These are phyloP conservation scores for Rattus norvegicus DNA, from an alignment of 2,113 vertebrate genomes.

Conservation along the genomic window GRCr8 NC_086023.1:159411501-159412000, in stretches of 20 bases:
- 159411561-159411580: not conserved
- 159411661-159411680: not conserved
- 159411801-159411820: accelerated
- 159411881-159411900: not conserved
- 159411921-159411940: slow-evolving; percentile 7
- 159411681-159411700: not conserved
- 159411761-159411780: too few relatives aligned
- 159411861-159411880: not conserved
- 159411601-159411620: not conserved
- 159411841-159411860: not conserved
- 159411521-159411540: not conserved
- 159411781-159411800: not conserved
- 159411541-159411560: not conserved
- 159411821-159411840: not conserved
- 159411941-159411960: not conserved
- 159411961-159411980: slow-evolving; percentile 42
- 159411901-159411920: not conserved
- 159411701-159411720: not conserved
- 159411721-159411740: not conserved
- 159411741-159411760: accelerated
- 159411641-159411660: accelerated
- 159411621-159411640: not conserved
- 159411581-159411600: not conserved
- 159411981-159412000: not conserved
- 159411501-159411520: not conserved